phyloP scores from a whole-genome alignment of 1,140 invertebrate species.

The Pinna nobilis region DNA sequence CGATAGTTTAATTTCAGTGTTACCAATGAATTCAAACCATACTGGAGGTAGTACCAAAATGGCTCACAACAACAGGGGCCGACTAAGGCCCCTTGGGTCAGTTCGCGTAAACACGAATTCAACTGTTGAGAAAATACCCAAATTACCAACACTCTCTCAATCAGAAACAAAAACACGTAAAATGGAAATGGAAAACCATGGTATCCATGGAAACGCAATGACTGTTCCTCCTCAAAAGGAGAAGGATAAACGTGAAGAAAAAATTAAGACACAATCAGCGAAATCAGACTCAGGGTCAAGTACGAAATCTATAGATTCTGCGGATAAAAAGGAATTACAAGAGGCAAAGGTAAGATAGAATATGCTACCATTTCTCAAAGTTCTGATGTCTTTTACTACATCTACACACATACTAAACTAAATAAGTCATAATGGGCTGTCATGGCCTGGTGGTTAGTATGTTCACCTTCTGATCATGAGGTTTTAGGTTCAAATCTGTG shows the following conservation, averaged over 20 bases:
- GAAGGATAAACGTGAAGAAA: slow-evolving; percentile 24
- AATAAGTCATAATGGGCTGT: too few species aligned
- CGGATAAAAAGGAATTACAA: slow-evolving; percentile 39
- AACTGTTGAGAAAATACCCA: slow-evolving; percentile 33
- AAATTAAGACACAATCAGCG: slow-evolving; percentile 35
- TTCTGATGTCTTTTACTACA: too few species aligned
- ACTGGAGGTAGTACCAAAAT: too few species aligned
- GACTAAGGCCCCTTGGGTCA: slow-evolving; percentile 24
- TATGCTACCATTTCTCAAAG: too few species aligned
- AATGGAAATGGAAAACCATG: slow-evolving; percentile 35
- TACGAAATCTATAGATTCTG: slow-evolving; percentile 31
- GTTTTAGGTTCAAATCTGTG: too few species aligned
- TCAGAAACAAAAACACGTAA: slow-evolving; percentile 4
- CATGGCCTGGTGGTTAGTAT: too few species aligned
- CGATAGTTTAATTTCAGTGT: too few species aligned
- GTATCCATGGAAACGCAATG: slow-evolving; percentile 61
- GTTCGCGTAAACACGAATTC: slow-evolving; percentile 10
- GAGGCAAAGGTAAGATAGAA: slow-evolving; percentile 39
- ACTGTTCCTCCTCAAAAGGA: slow-evolving; percentile 37
- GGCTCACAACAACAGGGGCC: slow-evolving; percentile 13
- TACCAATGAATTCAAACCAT: too few species aligned
- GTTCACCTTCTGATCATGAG: too few species aligned
- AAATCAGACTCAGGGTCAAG: slow-evolving; percentile 43
- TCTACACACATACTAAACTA: too few species aligned
- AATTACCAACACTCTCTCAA: slow-evolving; percentile 27